Evolutionary conservation across 2,888 invertebrate species (phyloP).

Genomic region (Caenorhabditis becei): DNA sequence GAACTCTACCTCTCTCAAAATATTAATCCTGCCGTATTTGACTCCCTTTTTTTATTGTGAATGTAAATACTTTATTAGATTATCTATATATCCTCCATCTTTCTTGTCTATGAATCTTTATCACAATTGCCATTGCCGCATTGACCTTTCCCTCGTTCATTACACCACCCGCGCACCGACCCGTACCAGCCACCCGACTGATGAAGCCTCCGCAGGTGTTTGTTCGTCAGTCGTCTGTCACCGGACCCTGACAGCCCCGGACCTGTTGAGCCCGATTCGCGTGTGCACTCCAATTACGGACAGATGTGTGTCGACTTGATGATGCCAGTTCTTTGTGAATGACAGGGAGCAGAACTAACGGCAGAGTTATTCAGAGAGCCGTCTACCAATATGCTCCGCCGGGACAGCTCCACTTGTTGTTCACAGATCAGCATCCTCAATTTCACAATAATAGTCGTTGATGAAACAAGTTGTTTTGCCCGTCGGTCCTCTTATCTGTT

Average conservation of each 20-base stretch:
- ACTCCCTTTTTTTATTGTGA: conserved; percentile 10
- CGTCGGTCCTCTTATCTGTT: conserved; percentile 27
- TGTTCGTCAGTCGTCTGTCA: conserved; percentile 47
- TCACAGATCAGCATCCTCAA: conserved; percentile 9
- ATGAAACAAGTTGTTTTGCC: conserved; percentile 53
- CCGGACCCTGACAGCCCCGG: conserved; percentile 28
- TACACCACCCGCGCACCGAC: conserved; percentile 47
- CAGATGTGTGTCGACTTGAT: conserved; percentile 42
- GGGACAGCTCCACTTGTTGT: neutral
- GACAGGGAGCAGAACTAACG: neutral
- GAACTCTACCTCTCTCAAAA: conserved; percentile 39
- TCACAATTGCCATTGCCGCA: conserved; percentile 36
- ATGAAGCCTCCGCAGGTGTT: conserved; percentile 37
- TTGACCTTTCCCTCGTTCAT: conserved; percentile 2
- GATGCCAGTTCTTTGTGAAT: conserved; percentile 23
- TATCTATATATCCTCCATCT: conserved; percentile 9
- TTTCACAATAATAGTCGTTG: conserved; percentile 15
- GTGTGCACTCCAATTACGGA: conserved; percentile 44
- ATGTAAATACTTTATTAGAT: conserved; percentile 25
- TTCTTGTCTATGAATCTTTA: conserved; percentile 29
- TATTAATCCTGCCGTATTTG: conserved; percentile 31
- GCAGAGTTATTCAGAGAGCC: neutral
- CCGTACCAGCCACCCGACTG: conserved; percentile 41
- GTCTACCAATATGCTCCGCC: too few species aligned
- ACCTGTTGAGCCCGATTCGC: conserved; percentile 37